Evolutionary conservation across 2,113 vertebrate species (phyloP), one percentile per base, ranked within the genome.

Genomic region (Pungitius pungitius): DNA sequence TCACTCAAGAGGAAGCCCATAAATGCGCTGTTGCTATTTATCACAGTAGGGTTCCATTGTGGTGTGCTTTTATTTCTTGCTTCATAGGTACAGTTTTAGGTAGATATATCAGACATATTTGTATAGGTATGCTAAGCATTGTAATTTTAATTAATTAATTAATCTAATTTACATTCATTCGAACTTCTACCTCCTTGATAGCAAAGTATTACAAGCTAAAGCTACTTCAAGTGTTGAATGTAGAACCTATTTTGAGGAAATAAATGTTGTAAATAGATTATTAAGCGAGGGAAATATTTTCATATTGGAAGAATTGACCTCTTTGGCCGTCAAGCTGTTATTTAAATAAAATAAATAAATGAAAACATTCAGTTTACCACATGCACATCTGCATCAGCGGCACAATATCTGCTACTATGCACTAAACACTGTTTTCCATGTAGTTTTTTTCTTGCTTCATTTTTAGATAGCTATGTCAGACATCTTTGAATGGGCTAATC

Each of bases 11-110:
- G 58, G 24, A 51, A 65, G 13, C 22, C 3, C 63, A 60, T 47
- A 26, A 68, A 55, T 54, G 22, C 22, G 66, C n/a, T 54, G 18
- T 27, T 26, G 33, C 18, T 54, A 33, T 67, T 68, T 57, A 67
- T 70, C 22, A 75, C 56, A 2, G 30, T 22, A 1, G 20, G 20
- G 30, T 60, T 57, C 73, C 39, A 77, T 59, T 69, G 24, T 69
- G 39, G 42, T 58, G 59, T 62, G 2, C 4, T 4, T 8, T 11
- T 12, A 43, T 61, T 35, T 8, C 37, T 61, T 9, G 37, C 8
- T 8, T 39, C 10, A 39, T 9, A 39, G 49, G 11, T n/a, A 20
- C n/a, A 49, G 20, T 49, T n/a, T 22, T 22, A 51, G 9, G 5
- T 51, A 22, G 9, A 22, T 22, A 22, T 51, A 11, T 51, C 12